Percentiles rank a stretch among this genome's conserved stretches.
These are phyloP conservation scores for Collichthys lucidus DNA, from an alignment of 2,113 vertebrate species.

Conservation along the genomic window DNA sequence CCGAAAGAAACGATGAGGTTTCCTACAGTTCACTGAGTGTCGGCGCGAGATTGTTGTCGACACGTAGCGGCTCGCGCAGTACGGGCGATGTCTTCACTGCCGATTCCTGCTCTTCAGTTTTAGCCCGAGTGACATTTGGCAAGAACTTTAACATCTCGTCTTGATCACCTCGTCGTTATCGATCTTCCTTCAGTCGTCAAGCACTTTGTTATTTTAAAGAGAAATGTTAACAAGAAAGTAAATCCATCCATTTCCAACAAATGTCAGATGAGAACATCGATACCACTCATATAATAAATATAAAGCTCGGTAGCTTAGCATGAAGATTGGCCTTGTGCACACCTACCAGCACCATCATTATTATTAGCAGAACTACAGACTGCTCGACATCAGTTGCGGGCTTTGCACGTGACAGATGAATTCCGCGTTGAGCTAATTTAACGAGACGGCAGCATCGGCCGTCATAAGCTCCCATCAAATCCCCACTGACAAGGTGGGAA, in stretches of 20 bases:
- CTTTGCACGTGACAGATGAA: not conserved
- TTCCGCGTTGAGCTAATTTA: constrained; percentile 54
- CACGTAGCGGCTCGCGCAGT: not conserved
- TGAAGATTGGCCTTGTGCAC: too few species aligned
- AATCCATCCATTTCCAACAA: too few species aligned
- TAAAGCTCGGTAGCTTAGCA: too few species aligned
- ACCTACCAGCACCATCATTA: too few species aligned
- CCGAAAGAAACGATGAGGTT: constrained; percentile 14
- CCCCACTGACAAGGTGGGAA: constrained; percentile 57
- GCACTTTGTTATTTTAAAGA: too few species aligned
- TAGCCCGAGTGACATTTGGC: constrained; percentile 3
- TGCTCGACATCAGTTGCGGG: constrained; percentile 12
- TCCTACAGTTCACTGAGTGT: constrained; percentile 28
- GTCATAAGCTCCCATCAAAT: constrained; percentile 53
- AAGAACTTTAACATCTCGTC: not conserved
- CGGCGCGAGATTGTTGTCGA: not conserved
- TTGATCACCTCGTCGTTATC: not conserved
- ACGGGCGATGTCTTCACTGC: not conserved
- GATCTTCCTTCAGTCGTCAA: not conserved
- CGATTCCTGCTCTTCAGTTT: not conserved
- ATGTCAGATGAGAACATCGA: too few species aligned
- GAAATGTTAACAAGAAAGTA: too few species aligned
- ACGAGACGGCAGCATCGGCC: constrained; percentile 55
- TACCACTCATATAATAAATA: too few species aligned
- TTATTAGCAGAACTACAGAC: not conserved